Base-by-base conservation (phyloP, 2,797 vertebrate genomes). In the Darevskia mixta region DNA sequence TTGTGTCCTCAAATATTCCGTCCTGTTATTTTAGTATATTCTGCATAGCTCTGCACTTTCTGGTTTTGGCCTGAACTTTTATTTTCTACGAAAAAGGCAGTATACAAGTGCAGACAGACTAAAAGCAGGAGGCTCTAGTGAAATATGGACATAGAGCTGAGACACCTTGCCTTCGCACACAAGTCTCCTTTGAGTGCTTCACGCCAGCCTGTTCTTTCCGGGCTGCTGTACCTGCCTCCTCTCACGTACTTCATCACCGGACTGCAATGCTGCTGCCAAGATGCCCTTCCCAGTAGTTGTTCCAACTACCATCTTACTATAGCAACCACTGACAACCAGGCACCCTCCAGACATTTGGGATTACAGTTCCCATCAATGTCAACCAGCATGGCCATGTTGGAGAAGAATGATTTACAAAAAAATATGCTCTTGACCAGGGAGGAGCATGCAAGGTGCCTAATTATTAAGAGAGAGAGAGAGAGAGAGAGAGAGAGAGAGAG, bases 31-130 rank as follows among this genome's bases (percentile, higher is more conserved):
- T 76, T 78, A 27, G 85, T 2, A 15, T 15, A 73, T 76, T 92
- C 90, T 90, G 86, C 89, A 85, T 23, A 18, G 82, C 87, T 81
- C 76, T 8, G 38, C 84, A 87, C 79, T 94, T 86, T 87, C 81
- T 17, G 2, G n/a, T 90, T 92, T 90, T 81, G 92, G 86, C 71
- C 49, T 79, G 82, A 29, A 43, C 43, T 77, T 89, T 32, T 78
- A 10, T 82, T 85, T 83, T 88, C 76, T 78, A 66, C 0, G 79
- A 86, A 86, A 90, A 88, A 94, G 77, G 29, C 38, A 9, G 2
- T 79, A 69, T 75, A 43, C 13, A 55, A 80, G 81, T 43, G 18
- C 41, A 82, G 91, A 80, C 78, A 88, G 55, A 76, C 29, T 80
- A 87, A 90, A 25, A 0, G 61, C 41, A 9, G 13, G 87, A 73